Evolutionary conservation across 92 coral and sea anemone species (phyloP), one percentile per base, ranked within the genome.

Genomic region (Porites divaricata): DNA sequence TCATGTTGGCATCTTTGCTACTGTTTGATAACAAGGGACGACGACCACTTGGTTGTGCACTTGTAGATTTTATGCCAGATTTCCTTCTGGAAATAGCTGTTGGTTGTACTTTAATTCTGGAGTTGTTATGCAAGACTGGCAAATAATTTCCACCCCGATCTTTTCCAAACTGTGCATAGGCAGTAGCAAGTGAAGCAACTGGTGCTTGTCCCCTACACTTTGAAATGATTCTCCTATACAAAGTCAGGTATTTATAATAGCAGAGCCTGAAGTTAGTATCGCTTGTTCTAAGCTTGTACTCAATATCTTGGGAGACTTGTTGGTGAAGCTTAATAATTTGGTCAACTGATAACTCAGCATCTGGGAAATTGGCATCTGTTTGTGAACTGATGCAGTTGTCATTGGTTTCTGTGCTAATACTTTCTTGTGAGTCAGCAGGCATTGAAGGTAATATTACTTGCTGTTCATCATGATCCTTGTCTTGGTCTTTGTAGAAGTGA

Each of bases 131-230:
- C 5, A 91, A 77, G 45, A 91, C 59, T n/a, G 91, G 94, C 25
- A 91, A 84, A 17, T 26, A 75, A 72, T 84, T 80, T 53, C 94
- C 85, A 62, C 50, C 49, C 48, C 70, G 85, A 25, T 61, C 70
- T 76, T 74, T 87, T n/a, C 91, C 91, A 76, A 87, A 78, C 83
- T 85, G 64, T 51, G 25, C 89, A 87, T 72, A 87, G 0, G 80
- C 79, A 83, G 74, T 69, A 63, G 93, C 84, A 71, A 91, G 94
- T 71, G 89, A 61, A 70, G 90, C 78, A 63, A 91, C 66, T 4
- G 94, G 91, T 75, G 94, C 92, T 67, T 84, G 89, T 17, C 91
- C 91, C 71, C 91, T 88, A 35, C 87, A 80, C 68, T 79, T 91
- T 26, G 83, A 72, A 51, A 84, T 76, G 56, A 91, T 68, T 74